Evolutionary conservation across 2,797 vertebrate genomes (phyloP).

Genomic region (Podarcis siculus): DNA sequence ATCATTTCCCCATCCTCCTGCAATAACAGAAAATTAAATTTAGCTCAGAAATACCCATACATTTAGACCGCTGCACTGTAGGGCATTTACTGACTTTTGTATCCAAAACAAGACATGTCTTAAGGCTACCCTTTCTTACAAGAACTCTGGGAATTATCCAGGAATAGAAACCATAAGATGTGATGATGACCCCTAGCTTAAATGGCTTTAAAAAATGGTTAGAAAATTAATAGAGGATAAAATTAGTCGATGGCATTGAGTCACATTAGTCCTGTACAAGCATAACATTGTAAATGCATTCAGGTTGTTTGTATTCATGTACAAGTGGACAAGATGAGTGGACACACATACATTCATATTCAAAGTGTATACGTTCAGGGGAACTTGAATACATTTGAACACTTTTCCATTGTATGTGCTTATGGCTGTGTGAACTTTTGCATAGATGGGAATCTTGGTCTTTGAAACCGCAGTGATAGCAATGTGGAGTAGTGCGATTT

Average conservation of each 20-base stretch:
- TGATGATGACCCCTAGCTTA: neutral
- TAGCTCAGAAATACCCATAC: neutral
- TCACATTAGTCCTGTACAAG: neutral
- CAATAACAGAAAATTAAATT: neutral
- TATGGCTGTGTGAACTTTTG: neutral
- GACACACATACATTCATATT: neutral
- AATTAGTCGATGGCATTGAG: neutral
- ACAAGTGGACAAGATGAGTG: neutral
- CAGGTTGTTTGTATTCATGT: neutral
- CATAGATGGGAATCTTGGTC: neutral
- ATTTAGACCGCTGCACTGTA: neutral
- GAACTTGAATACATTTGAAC: neutral
- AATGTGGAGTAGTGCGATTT: neutral
- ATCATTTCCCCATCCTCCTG: neutral
- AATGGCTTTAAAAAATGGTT: neutral
- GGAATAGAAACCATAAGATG: neutral
- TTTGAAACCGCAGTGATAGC: neutral
- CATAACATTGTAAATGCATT: neutral
- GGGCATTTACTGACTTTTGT: neutral
- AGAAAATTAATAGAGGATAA: neutral
- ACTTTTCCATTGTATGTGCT: neutral
- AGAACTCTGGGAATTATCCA: neutral
- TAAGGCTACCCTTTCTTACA: neutral
- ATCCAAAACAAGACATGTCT: neutral
- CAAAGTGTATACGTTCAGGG: neutral